A percentile compares a stretch with the other conserved stretches of the same genome.
Conservation (phyloP, 2,888 invertebrate genomes). For the Dromius quadrimaculatus region DNA sequence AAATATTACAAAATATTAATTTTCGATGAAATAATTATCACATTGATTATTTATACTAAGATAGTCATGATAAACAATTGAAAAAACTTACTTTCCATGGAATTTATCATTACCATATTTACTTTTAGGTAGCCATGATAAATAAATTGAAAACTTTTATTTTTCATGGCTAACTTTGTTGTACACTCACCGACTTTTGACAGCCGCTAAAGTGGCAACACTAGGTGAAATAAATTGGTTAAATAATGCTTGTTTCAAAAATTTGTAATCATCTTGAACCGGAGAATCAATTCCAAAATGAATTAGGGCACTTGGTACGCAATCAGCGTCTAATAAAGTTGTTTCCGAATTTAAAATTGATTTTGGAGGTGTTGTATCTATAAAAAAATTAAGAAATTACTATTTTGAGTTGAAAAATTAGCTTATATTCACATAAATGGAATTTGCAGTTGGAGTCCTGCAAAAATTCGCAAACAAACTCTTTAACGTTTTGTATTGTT, state of each 20-base stretch:
- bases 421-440: conserved; percentile 80
- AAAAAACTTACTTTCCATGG: too few relatives aligned
- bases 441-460: conserved; percentile 76
- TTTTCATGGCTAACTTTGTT: not conserved
- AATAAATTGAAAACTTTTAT: not conserved
- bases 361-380: conserved; percentile 89
- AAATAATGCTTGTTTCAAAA: conserved; percentile 73
- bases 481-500: conserved; percentile 76
- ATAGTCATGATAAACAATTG: too few relatives aligned
- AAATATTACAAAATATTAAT: conserved; percentile 4
- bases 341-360: conserved; percentile 72
- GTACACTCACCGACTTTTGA: conserved; percentile 72
- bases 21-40: not conserved
- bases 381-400: conserved; percentile 57
- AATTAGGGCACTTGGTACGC: conserved; percentile 83
- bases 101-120: too few relatives aligned
- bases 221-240: conserved; percentile 75
- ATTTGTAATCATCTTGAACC: conserved; percentile 63
- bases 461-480: conserved; percentile 81
- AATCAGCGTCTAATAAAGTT: conserved; percentile 78
- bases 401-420: conserved; percentile 5
- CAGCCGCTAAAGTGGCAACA: conserved; percentile 77
- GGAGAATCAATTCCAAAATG: conserved; percentile 75
- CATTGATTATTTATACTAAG: not conserved
- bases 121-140: not conserved